Base-by-base conservation (phyloP, 2,113 vertebrate species). In the Percina caprodes region DNA sequence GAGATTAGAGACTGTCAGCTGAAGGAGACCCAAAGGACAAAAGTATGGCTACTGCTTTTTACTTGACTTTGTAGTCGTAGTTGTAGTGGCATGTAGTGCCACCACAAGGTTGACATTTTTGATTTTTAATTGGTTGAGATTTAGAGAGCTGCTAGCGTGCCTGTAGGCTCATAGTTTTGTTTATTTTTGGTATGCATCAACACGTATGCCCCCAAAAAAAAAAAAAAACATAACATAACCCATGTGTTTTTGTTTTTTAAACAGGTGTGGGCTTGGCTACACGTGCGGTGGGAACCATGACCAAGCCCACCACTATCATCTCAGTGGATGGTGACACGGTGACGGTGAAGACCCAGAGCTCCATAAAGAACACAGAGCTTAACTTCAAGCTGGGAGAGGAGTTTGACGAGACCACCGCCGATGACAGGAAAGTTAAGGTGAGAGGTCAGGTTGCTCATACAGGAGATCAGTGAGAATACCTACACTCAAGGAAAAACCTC, bases 391-490 rank as follows among this genome's bases (percentile, higher is more conserved):
- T 99, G 26, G 95, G 81, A 0, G 92, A 96, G 81, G 97, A 98
- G 89, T 99, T 99, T 1, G 96, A 99, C 0, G 98, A 99, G 93
- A 96, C 93, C 62, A 99, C 98, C 0, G 97, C 96, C 0, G 98
- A 99, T 4, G 97, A 96, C 93, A 96, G 98, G 82, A 95, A 97
- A 23, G 96, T 96, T 88, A 98, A 98, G 97, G 98, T 99, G 92
- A 94, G 95, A 70, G 24, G 59, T 66, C 66, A 52, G 13, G 11
- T 23, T 33, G 42, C 4, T 21, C 9, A 26, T 45, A 55, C n/a
- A n/a, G 24, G 10, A 21, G 2, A 51, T n/a, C 21, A 51, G 1
- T 45, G 23, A 56, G 16, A 46, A 45, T 24, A 45, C 69, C 15
- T 7, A 52, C 8, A 39, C 33, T 42, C 10, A 42, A 33, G 51